phyloP scores from a whole-genome alignment of 2,797 vertebrate species.

The Crocidura indochinensis region DNA sequence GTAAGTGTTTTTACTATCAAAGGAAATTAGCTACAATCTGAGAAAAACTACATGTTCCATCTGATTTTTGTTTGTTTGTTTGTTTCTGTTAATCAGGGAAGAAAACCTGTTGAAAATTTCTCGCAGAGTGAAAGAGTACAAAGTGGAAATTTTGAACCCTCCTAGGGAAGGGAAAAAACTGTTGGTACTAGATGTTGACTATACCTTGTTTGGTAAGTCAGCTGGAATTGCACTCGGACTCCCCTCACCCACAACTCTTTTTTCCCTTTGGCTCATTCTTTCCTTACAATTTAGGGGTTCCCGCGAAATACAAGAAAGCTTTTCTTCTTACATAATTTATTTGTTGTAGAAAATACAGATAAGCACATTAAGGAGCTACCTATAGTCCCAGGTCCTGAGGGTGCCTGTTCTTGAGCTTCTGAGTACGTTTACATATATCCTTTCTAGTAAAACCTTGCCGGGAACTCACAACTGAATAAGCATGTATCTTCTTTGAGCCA shows the following conservation, averaged over 20 bases:
- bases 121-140: slow-evolving; percentile 98
- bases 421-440: slow-evolving; percentile 55
- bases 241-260: slow-evolving; percentile 4
- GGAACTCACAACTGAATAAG: slow-evolving; percentile 38
- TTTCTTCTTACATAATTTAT: slow-evolving; percentile 64
- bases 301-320: slow-evolving; percentile 64
- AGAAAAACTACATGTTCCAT: slow-evolving; percentile 69
- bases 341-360: slow-evolving; percentile 56
- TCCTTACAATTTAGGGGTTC: slow-evolving; percentile 7
- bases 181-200: slow-evolving; percentile 98
- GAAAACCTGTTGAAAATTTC: slow-evolving; percentile 99
- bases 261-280: slow-evolving; percentile 22
- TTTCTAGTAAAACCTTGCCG: slow-evolving; percentile 43
- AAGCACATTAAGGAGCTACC: slow-evolving; percentile 13
- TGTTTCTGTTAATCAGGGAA: slow-evolving; percentile 92
- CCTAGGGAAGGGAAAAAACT: slow-evolving; percentile 98
- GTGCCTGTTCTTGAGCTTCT: slow-evolving; percentile 50
- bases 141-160: slow-evolving; percentile 97
- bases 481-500: slow-evolving; percentile 25
- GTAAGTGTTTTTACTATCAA: slow-evolving; percentile 87
- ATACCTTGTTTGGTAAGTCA: slow-evolving; percentile 98
- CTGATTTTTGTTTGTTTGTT: slow-evolving; percentile 75
- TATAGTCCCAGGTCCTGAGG: slow-evolving; percentile 46
- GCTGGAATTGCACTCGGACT: background rate
- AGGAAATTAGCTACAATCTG: slow-evolving; percentile 36